Base-by-base conservation (phyloP, 2,888 invertebrate genomes). In the Caenorhabditis uteleia region DNA sequence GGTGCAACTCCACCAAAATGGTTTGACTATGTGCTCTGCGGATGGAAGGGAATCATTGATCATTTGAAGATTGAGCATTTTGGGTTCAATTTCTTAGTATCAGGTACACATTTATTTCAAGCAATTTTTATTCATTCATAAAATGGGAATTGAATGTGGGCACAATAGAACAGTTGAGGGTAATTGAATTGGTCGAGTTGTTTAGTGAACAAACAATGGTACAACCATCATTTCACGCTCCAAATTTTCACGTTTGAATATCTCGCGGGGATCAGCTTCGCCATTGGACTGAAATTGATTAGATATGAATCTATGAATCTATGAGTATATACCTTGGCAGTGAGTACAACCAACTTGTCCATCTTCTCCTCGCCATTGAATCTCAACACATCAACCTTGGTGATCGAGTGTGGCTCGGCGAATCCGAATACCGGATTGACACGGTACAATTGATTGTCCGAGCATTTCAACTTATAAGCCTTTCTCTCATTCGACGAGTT, bases 11-110 rank as follows among this genome's bases (percentile, higher is more conserved):
- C 61, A 5, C 81, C 78, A 10, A 62, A 71, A 88, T 98, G 98
- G 98, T 89, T 91, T 84, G 91, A 93, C 84, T 98, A 98, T 84
- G 90, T 93, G 77, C 86, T 95, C 31, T 95, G 95, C 84, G 98
- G 97, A 10, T 87, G 93, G 45, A 90, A 89, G 84, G 95, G 95
- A 31, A 89, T 92, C 27, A 79, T 90, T 70, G 92, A 94, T 82
- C 85, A 47, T 16, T 31, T 70, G 25, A 43, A 39, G n/a, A 26
- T 51, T 8, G 56, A 70, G 25, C 69, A 67, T 29, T 58, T 58
- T 27, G 82, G 82, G 44, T 56, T 81, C 50, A 57, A 70, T 33
- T 29, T 79, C 16, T 57, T 78, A 21, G 68, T 81, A 12, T 51
- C 48, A 7, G 84, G 87, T 53, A 40, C 21, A 38, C 23, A 1